Conservation (phyloP, 2,113 vertebrate species). For the Poeciliopsis retropinna region DNA sequence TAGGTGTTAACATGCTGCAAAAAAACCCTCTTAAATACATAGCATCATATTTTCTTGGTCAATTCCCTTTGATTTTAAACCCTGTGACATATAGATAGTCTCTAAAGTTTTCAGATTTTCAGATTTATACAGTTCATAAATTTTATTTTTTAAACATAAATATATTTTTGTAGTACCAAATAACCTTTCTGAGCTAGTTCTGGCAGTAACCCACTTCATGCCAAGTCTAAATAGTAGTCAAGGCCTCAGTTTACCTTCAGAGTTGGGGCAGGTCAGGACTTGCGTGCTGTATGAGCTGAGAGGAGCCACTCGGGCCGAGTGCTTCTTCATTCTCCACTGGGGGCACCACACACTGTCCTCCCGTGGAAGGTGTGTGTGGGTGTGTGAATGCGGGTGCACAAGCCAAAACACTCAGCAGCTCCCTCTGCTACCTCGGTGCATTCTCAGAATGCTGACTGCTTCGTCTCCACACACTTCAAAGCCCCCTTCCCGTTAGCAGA, state of each 20-base stretch:
- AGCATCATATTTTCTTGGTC: background rate
- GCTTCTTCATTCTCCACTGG: constrained; percentile 87
- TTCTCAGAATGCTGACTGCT: constrained; percentile 60
- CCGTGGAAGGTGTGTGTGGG: constrained; percentile 52
- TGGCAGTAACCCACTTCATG: background rate
- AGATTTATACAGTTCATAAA: background rate
- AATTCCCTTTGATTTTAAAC: constrained; percentile 4
- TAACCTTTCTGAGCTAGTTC: background rate
- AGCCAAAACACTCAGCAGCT: constrained; percentile 69
- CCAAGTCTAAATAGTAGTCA: constrained; percentile 1
- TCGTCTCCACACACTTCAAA: constrained; percentile 41
- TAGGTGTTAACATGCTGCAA: background rate
- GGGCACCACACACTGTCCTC: constrained; percentile 64
- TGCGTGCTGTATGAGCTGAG: constrained; percentile 82
- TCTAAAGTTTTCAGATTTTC: background rate
- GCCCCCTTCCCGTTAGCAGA: constrained; percentile 21
- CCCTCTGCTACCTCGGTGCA: constrained; percentile 61
- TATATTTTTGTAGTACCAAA: background rate
- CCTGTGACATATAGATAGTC: constrained; percentile 11
- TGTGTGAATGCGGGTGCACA: constrained; percentile 33
- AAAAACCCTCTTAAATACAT: background rate
- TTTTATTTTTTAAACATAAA: background rate
- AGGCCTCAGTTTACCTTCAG: constrained; percentile 70
- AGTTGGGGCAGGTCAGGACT: constrained; percentile 80
- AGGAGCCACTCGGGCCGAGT: constrained; percentile 84